Conservation (phyloP, 92 coral and sea anemone genomes). For the Palythoa heliodiscus region DNA sequence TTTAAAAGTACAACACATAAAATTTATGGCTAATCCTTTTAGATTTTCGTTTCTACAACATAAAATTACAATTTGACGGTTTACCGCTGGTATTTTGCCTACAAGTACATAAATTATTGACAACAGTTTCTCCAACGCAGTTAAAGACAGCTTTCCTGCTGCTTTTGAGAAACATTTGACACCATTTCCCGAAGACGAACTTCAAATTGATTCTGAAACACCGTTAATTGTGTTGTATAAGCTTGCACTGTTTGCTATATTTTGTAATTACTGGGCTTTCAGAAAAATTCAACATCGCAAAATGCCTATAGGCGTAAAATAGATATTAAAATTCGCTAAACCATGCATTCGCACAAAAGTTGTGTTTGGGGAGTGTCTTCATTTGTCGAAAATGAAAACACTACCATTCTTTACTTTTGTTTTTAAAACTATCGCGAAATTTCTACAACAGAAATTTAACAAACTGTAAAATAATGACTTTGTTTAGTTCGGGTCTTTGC, state of each 20-base stretch:
- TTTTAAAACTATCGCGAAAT: background rate
- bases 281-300: background rate
- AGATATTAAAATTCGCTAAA: background rate
- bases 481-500: background rate
- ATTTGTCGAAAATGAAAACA: background rate
- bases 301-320: background rate
- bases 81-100: background rate
- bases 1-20: too few species aligned
- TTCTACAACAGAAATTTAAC: background rate
- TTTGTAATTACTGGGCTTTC: constrained; percentile 4
- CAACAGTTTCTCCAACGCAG: background rate
- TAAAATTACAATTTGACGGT: background rate
- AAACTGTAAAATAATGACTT: background rate
- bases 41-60: background rate
- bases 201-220: background rate
- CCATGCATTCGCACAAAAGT: background rate
- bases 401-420: background rate
- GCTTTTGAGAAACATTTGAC: background rate
- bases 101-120: background rate
- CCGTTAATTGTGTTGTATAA: background rate
- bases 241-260: background rate
- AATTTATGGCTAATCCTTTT: background rate
- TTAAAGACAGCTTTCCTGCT: background rate
- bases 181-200: background rate
- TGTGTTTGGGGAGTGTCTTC: background rate